Evolutionary conservation across 2,888 invertebrate genomes (phyloP).

Genomic region (Pyrgus malvae): DNA sequence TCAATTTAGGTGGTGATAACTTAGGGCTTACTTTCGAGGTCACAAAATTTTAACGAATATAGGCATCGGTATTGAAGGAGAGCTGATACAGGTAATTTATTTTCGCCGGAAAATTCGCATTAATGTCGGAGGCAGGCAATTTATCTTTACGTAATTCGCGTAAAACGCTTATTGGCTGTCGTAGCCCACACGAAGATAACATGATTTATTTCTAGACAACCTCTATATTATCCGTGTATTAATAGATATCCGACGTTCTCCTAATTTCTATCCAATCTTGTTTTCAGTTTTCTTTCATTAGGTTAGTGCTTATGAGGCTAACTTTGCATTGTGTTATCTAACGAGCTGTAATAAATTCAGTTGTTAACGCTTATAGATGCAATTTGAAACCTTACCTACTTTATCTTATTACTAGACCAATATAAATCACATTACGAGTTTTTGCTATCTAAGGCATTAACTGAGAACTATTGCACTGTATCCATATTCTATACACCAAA

Average conservation of each 20-base stretch:
- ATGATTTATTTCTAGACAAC: constrained; percentile 56
- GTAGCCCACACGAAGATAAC: constrained; percentile 60
- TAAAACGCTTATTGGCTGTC: constrained; percentile 76
- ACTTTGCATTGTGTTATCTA: too few species aligned
- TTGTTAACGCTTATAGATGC: too few species aligned
- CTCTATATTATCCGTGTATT: constrained; percentile 3
- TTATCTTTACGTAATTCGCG: constrained; percentile 72
- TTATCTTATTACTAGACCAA: too few species aligned
- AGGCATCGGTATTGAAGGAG: constrained; percentile 13
- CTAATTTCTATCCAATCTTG: constrained; percentile 4
- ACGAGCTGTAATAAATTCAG: too few species aligned
- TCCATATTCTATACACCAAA: too few species aligned
- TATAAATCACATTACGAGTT: too few species aligned
- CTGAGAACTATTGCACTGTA: too few species aligned
- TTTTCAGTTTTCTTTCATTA: neutral
- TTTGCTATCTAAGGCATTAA: too few species aligned
- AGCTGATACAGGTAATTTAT: constrained; percentile 67
- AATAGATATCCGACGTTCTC: neutral
- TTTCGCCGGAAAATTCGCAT: constrained; percentile 65
- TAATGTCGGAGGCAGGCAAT: constrained; percentile 67
- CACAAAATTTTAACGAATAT: constrained; percentile 2
- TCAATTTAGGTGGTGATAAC: too few species aligned
- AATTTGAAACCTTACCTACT: too few species aligned
- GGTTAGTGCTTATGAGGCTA: too few species aligned
- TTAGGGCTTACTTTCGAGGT: neutral